Conservation (phyloP, 2,797 vertebrate species). For the Mormyrops boulengeri region DNA sequence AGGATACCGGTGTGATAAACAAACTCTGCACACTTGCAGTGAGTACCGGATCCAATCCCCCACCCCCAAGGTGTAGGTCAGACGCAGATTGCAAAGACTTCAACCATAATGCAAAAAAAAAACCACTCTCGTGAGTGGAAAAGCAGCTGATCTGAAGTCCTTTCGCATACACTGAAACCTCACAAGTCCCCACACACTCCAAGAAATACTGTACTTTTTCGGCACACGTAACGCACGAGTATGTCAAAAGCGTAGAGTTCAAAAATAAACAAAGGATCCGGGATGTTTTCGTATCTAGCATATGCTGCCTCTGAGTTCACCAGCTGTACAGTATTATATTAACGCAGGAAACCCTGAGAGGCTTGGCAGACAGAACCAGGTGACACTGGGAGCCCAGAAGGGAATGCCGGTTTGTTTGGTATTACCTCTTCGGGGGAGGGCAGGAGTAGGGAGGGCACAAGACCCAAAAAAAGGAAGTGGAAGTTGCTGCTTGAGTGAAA, state of each 20-base stretch:
- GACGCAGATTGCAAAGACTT: background rate
- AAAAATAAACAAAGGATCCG: slow-evolving; percentile 8
- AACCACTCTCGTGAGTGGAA: background rate
- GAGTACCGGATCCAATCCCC: background rate
- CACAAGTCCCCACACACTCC: background rate
- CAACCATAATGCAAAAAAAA: background rate
- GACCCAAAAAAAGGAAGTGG: background rate
- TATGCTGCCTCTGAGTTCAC: background rate
- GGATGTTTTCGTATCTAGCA: background rate
- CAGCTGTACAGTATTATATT: background rate
- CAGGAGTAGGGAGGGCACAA: background rate
- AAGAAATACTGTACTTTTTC: background rate
- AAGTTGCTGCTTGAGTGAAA: background rate
- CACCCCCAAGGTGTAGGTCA: no score
- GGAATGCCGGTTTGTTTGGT: background rate
- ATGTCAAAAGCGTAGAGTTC: background rate
- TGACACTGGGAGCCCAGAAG: background rate
- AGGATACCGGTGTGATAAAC: background rate
- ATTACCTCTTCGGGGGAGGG: background rate
- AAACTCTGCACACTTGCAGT: background rate
- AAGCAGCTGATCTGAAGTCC: background rate
- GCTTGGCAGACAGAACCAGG: background rate
- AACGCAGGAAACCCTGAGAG: background rate
- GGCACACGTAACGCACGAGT: background rate
- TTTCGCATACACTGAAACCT: background rate